Base-by-base conservation (phyloP, 1,140 invertebrate genomes). In the Drosophila quadrilineata region DNA sequence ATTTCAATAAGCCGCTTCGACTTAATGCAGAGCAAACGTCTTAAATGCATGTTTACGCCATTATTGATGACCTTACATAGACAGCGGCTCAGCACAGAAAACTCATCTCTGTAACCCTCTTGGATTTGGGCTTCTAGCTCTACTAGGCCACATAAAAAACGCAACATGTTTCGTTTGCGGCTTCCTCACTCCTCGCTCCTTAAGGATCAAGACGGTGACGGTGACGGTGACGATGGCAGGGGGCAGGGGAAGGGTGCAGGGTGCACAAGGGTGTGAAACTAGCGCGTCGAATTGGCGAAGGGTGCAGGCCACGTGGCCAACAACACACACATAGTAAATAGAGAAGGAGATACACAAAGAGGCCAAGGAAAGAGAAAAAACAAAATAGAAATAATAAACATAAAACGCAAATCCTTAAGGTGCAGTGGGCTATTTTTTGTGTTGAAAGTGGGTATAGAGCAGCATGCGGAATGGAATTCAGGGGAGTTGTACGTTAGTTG, bases 331-430 rank as follows among this genome's bases (percentile, higher is more conserved):
- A 59, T 9, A 45, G n/a, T 38, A 48, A 12, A 50, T 26, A 60
- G 38, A 50, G 16, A 40, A 21, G 14, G 29, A 49, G 14, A 28
- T 19, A 49, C 16, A 50, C 46, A 53, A 57, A 29, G 56, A 17
- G 24, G 21, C 28, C 14, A 57, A 40, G 53, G 53, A 58, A 64
- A n/a, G n/a, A n/a, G n/a, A n/a, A n/a, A n/a, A n/a, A n/a, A n/a
- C n/a, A n/a, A n/a, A n/a, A n/a, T n/a, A n/a, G n/a, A n/a, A 72
- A 72, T 72, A 72, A 69, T 70, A 72, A 72, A 72, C 70, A 72
- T 72, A 72, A 72, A 72, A 72, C 64, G 66, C 59, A 72, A 72
- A 72, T 72, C 70, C 70, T 72, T 31, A 64, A 72, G 66, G 66
- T 62, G 59, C 70, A 69, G 59, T 65, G 46, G 58, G 70, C 59